Percentiles rank a stretch among this genome's conserved stretches.
phyloP scores from a whole-genome alignment of 2,888 invertebrate species.

The Diaprepes abbreviatus region DNA sequence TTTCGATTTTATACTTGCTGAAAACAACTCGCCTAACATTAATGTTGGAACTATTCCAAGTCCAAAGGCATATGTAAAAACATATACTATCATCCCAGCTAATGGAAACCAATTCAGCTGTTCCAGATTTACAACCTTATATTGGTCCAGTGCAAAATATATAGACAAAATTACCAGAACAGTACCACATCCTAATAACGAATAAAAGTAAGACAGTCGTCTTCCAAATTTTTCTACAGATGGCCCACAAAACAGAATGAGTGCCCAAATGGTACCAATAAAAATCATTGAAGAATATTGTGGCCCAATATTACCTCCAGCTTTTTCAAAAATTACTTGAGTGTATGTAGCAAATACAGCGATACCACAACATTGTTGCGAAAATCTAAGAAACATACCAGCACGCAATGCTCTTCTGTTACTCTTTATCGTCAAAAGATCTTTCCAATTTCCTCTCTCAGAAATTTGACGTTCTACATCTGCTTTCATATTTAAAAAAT shows the following conservation, averaged over 20 bases:
- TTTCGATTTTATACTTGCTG: conserved; percentile 56
- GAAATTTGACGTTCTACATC: too few relatives aligned
- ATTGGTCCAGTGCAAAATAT: conserved; percentile 57
- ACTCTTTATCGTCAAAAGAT: conserved; percentile 56
- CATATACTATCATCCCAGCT: conserved; percentile 54
- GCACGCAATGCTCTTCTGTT: conserved; percentile 59
- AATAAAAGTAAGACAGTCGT: conserved; percentile 57
- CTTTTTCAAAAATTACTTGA: too few relatives aligned
- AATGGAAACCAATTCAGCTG: conserved; percentile 58
- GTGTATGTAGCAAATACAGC: conserved; percentile 57
- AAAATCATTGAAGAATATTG: conserved; percentile 59
- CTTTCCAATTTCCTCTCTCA: conserved; percentile 60
- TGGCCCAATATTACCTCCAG: too few relatives aligned
- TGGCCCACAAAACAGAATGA: conserved; percentile 51
- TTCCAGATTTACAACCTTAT: conserved; percentile 47
- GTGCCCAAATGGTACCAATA: conserved; percentile 49
- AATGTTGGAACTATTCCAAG: too few relatives aligned
- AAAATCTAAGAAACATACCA: conserved; percentile 56
- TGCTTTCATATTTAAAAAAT: too few relatives aligned
- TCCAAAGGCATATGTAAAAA: conserved; percentile 52
- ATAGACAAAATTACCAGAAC: conserved; percentile 24
- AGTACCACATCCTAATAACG: conserved; percentile 52
- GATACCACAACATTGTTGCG: conserved; percentile 59
- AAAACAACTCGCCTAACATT: too few relatives aligned
- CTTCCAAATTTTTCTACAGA: conserved; percentile 59